Percentiles rank a stretch among this genome's conserved stretches.
phyloP scores from a whole-genome alignment of 2,888 invertebrate genomes.

The Biston stratarius region DNA sequence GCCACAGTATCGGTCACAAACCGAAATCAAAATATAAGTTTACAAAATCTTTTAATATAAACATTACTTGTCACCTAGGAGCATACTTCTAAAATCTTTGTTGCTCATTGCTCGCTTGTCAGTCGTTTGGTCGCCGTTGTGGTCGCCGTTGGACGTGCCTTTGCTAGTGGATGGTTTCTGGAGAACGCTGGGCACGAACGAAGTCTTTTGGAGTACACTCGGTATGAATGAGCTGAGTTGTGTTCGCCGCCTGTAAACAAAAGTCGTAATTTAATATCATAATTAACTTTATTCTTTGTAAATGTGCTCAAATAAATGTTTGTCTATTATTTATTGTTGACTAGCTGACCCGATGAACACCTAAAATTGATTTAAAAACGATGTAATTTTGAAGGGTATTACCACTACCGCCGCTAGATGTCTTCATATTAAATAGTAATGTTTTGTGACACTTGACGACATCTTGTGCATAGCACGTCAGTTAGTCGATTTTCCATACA shows the following conservation, averaged over 20 bases:
- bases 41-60: not conserved
- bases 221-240: constrained; percentile 81
- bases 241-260: constrained; percentile 71
- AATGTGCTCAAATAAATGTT: no score
- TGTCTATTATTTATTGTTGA: no score
- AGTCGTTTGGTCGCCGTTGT: constrained; percentile 37
- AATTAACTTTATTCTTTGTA: no score
- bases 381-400: no score
- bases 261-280: not conserved
- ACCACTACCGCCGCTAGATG: no score
- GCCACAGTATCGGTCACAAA: constrained; percentile 15
- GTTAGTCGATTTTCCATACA: no score
- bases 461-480: no score
- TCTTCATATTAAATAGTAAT: no score
- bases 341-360: no score
- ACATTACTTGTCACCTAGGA: constrained; percentile 69
- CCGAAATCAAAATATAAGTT: not conserved
- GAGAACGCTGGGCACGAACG: constrained; percentile 69
- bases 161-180: constrained; percentile 69
- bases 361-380: no score
- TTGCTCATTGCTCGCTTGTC: constrained; percentile 75
- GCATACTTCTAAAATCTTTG: constrained; percentile 84
- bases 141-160: constrained; percentile 49
- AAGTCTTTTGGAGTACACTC: constrained; percentile 72
- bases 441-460: no score